Conservation (phyloP, 2,888 invertebrate species). For the Chalcis sispes region DNA sequence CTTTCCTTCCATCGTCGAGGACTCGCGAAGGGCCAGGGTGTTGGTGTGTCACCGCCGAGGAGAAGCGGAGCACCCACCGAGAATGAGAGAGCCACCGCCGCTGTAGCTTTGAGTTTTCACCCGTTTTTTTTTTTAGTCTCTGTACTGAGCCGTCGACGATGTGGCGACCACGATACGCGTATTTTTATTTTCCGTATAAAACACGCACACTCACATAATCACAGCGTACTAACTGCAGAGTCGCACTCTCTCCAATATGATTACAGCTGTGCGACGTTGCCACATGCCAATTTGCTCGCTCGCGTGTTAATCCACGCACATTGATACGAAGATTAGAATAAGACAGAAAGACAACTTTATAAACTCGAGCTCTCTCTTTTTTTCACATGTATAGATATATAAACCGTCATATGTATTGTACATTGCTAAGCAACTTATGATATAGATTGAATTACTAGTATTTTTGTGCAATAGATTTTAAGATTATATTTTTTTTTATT, state of each 20-base stretch:
- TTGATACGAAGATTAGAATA: too few relatives aligned
- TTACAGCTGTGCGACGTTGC: constrained; percentile 26
- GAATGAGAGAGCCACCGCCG: constrained; percentile 41
- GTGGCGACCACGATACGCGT: too few relatives aligned
- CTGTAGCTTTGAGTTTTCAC: not conserved
- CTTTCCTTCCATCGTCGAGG: constrained; percentile 31
- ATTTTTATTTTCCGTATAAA: not conserved
- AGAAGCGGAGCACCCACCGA: constrained; percentile 48
- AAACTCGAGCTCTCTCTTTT: too few relatives aligned
- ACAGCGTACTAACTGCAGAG: not conserved
- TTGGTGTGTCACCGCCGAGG: not conserved
- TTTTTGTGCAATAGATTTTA: too few relatives aligned
- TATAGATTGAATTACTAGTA: too few relatives aligned
- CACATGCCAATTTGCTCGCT: not conserved
- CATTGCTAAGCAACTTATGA: too few relatives aligned
- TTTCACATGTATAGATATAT: too few relatives aligned
- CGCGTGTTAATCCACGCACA: too few relatives aligned
- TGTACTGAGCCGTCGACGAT: not conserved
- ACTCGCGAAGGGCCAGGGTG: constrained; percentile 39
- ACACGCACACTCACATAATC: too few relatives aligned
- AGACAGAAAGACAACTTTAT: too few relatives aligned
- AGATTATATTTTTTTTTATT: too few relatives aligned
- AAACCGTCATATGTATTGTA: too few relatives aligned
- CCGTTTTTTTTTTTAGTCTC: not conserved
- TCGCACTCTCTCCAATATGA: not conserved